Evolutionary conservation across 2,888 invertebrate species (phyloP).

Genomic region (Heliconius erato): DNA sequence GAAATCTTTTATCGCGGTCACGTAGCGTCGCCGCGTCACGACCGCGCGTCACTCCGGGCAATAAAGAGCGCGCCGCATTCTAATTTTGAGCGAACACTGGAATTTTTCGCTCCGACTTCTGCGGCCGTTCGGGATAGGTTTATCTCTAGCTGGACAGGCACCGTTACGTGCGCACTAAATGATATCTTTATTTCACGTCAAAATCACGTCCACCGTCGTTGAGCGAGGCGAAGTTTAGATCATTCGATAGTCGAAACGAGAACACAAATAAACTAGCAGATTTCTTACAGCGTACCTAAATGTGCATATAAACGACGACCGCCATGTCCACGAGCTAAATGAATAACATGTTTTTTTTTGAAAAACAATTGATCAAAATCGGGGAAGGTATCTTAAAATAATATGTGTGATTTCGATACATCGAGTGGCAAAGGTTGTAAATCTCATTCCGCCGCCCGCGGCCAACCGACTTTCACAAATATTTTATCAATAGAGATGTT

Average conservation of each 20-base stretch:
- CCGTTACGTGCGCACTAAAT: constrained; percentile 69
- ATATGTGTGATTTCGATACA: constrained; percentile 81
- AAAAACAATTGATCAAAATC: constrained; percentile 79
- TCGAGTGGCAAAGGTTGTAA: constrained; percentile 74
- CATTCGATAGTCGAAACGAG: constrained; percentile 64
- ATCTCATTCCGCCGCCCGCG: constrained; percentile 77
- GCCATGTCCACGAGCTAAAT: constrained; percentile 63
- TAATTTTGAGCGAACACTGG: constrained; percentile 81
- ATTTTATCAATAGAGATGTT: constrained; percentile 83
- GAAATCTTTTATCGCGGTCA: constrained; percentile 86
- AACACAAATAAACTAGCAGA: constrained; percentile 72
- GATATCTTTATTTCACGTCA: constrained; percentile 76
- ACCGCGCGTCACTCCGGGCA: constrained; percentile 82
- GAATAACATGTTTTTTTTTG: constrained; percentile 75
- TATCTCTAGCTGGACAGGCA: constrained; percentile 66
- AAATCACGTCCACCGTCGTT: constrained; percentile 66
- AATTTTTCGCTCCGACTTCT: constrained; percentile 75
- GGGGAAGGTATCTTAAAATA: constrained; percentile 70
- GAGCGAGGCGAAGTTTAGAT: constrained; percentile 59
- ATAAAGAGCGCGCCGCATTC: constrained; percentile 83
- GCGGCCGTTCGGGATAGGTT: constrained; percentile 66
- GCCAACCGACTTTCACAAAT: constrained; percentile 79
- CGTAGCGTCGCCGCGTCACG: constrained; percentile 84
- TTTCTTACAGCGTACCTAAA: constrained; percentile 53
- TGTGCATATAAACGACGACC: neutral